Evolutionary conservation across 1,140 invertebrate genomes (phyloP).

Genomic region (Bombus picipes): DNA sequence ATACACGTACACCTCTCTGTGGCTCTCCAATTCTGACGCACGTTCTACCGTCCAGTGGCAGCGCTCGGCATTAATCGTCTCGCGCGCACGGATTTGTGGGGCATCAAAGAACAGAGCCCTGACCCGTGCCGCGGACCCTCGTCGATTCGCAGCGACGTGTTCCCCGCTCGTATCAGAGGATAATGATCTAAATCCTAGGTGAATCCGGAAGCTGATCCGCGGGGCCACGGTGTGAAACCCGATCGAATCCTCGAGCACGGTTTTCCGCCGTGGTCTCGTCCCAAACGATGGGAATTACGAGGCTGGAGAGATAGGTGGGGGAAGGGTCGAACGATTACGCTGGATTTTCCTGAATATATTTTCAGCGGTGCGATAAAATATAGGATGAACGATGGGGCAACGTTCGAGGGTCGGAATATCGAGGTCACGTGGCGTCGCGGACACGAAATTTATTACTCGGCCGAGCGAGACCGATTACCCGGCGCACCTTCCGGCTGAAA

Average conservation of each 20-base stretch:
- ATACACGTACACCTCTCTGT: not conserved
- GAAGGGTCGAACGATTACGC: conserved; percentile 58
- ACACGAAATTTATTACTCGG: conserved; percentile 69
- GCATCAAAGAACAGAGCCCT: conserved; percentile 58
- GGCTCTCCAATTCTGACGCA: not conserved
- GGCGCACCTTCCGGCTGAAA: conserved; percentile 49
- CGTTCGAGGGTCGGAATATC: conserved; percentile 36
- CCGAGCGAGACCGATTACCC: conserved; percentile 67
- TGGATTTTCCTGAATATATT: conserved; percentile 72
- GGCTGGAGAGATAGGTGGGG: not conserved
- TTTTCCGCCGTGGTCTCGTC: conserved; percentile 9
- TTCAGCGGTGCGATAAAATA: conserved; percentile 66
- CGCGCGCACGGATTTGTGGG: conserved; percentile 63
- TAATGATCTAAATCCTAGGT: conserved; percentile 67
- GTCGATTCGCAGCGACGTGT: conserved; percentile 59
- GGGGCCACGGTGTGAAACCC: conserved; percentile 27
- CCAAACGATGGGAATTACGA: not conserved
- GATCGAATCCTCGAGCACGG: conserved; percentile 24
- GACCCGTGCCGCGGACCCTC: conserved; percentile 36
- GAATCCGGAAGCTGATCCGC: conserved; percentile 65
- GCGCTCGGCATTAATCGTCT: conserved; percentile 59
- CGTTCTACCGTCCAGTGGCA: not conserved
- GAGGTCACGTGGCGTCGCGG: conserved; percentile 68
- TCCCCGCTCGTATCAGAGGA: conserved; percentile 61
- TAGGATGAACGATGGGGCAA: conserved; percentile 65